phyloP scores from a whole-genome alignment of 2,888 invertebrate species.

The Salpingus planirostris region DNA sequence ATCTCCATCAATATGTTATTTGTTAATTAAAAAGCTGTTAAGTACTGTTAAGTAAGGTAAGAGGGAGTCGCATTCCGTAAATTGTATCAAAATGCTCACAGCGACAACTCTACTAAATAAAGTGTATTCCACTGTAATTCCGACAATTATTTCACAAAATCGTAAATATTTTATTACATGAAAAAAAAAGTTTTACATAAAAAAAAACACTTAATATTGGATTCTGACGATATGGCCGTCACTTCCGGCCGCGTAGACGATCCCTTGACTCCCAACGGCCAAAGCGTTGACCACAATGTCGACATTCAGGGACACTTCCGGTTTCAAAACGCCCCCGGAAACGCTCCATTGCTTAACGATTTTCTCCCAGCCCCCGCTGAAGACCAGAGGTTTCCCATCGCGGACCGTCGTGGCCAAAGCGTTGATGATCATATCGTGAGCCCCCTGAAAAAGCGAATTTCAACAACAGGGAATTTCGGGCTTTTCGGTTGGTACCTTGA shows the following conservation, averaged over 20 bases:
- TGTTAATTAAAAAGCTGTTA: conserved; percentile 42
- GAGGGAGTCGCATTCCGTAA: conserved; percentile 41
- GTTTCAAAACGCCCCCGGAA: conserved; percentile 17
- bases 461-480: no score
- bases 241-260: conserved; percentile 49
- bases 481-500: no score
- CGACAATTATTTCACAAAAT: neutral
- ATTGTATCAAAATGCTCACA: conserved; percentile 44
- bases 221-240: conserved; percentile 44
- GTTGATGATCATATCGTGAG: conserved; percentile 44
- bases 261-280: conserved; percentile 24
- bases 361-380: conserved; percentile 45
- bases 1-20: conserved; percentile 44
- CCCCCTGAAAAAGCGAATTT: conserved; percentile 35
- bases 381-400: conserved; percentile 30
- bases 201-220: conserved; percentile 10
- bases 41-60: conserved; percentile 40
- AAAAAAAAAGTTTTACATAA: no score
- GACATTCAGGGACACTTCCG: conserved; percentile 21
- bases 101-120: conserved; percentile 40
- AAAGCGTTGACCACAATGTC: conserved; percentile 29
- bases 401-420: conserved; percentile 33
- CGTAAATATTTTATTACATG: no score
- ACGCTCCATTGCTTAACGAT: conserved; percentile 42
- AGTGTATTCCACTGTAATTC: conserved; percentile 37